Base-by-base conservation (phyloP, 2,113 vertebrate genomes). In the Syngnathus floridae region DNA sequence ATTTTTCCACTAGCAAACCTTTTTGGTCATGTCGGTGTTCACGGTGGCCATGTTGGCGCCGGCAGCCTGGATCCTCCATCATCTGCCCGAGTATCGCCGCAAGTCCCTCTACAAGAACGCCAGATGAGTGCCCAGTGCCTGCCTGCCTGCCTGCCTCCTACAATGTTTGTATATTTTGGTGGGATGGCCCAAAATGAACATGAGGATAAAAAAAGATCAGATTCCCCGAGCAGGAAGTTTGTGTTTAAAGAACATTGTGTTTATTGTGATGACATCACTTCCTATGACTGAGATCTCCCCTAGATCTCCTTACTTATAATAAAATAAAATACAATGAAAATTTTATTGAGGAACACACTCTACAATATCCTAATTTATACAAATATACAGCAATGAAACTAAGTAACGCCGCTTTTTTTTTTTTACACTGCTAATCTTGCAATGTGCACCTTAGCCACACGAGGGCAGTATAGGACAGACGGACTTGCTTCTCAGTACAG, bases 1-100 rank as follows among this genome's bases (percentile, higher is more conserved):
- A 26, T 52, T 65, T 73, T 36, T 79, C 37, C 67, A 60, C 67
- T 84, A 93, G 92, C 91, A 91, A 81, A 91, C 88, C 19, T 26
- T 92, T 26, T 80, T 91, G 38, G 88, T 90, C 63, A 84, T 93
- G 77, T 88, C 84, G 0, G 88, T 90, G 63, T 91, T 93, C 59
- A 87, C 91, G 2, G 57, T 82, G 22, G 74, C 87, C 8, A 3
- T 93, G 73, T 76, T 93, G 71, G 76, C 73, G 54, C 92, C 90
- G 0, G 88, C 91, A 8, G 93, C 84, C 35, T 93, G 92, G 90
- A 73, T 93, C 67, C 74, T 93, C 62, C 75, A 65, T 59, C 90
- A 90, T 75, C 72, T 94, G 63, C 81, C 90, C 17, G 83, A 88
- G 51, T 90, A 88, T 56, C 87, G 80, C 13, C 86, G 89, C 49